phyloP scores from a whole-genome alignment of 2,797 vertebrate genomes.

The Pristis pectinata region DNA sequence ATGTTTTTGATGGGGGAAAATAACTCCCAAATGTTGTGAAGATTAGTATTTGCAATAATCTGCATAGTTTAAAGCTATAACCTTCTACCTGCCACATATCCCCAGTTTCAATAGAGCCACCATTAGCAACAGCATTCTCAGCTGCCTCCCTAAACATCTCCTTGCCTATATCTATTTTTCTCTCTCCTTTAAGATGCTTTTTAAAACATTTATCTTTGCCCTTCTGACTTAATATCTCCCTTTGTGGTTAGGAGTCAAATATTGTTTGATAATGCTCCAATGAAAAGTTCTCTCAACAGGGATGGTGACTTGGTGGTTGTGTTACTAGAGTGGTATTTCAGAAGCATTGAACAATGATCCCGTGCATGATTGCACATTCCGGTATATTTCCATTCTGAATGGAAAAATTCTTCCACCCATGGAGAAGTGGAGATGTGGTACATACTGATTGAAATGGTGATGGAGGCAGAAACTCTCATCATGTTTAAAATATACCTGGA shows the following conservation, averaged over 20 bases:
- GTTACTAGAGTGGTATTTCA: too few species aligned
- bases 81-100: not conserved
- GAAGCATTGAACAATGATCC: too few species aligned
- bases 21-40: not conserved
- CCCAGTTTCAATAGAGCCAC: not conserved
- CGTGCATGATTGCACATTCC: too few species aligned
- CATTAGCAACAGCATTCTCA: not conserved
- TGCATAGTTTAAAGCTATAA: not conserved
- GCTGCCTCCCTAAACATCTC: not conserved
- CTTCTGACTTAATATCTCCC: not conserved
- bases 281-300: too few species aligned
- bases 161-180: not conserved
- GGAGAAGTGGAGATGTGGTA: too few species aligned
- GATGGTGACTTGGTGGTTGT: too few species aligned
- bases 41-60: not conserved
- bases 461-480: too few species aligned
- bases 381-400: too few species aligned
- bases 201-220: not conserved
- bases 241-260: not conserved
- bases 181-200: not conserved
- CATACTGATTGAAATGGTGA: too few species aligned
- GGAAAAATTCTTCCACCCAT: too few species aligned
- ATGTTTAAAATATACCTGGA: too few species aligned
- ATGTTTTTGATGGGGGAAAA: not conserved
- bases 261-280: not conserved